These are phyloP conservation scores for Alloscopus bannaensis DNA, from an alignment of 2,888 invertebrate genomes.

Conservation along the genomic window DNA sequence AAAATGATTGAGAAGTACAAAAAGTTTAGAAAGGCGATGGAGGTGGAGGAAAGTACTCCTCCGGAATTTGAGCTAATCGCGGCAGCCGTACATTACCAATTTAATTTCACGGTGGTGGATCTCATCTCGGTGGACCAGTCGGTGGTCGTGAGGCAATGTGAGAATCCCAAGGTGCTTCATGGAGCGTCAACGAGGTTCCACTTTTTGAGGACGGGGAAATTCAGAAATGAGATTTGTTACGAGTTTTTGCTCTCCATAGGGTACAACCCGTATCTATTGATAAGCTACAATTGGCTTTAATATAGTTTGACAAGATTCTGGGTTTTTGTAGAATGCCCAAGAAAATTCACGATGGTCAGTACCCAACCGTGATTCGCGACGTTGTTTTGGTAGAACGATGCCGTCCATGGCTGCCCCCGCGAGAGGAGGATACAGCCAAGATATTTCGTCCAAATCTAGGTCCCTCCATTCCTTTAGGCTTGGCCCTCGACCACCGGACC, in stretches of 20 bases:
- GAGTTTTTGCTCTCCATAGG: slow-evolving; percentile 57
- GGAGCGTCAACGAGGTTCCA: slow-evolving; percentile 17
- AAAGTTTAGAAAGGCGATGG: background rate
- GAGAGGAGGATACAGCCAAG: slow-evolving; percentile 5
- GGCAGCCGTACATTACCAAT: slow-evolving; percentile 41
- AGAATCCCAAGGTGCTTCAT: background rate
- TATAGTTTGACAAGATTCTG: background rate
- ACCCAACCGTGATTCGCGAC: slow-evolving; percentile 22
- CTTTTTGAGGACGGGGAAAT: slow-evolving; percentile 42
- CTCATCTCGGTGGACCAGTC: background rate
- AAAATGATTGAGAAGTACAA: slow-evolving; percentile 30
- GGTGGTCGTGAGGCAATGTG: slow-evolving; percentile 22
- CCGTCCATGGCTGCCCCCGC: background rate
- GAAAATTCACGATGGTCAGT: slow-evolving; percentile 33
- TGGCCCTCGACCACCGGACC: slow-evolving; percentile 51
- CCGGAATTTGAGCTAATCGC: slow-evolving; percentile 48
- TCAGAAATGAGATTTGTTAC: slow-evolving; percentile 1
- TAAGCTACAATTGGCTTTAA: background rate
- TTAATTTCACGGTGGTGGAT: slow-evolving; percentile 44
- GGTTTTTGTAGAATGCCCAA: slow-evolving; percentile 19
- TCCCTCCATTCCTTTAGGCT: slow-evolving; percentile 19
- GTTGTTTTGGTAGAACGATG: slow-evolving; percentile 41
- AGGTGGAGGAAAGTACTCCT: background rate
- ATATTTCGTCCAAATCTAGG: background rate
- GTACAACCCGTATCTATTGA: slow-evolving; percentile 24